Conservation (phyloP, 2,113 vertebrate species). For the Siphamia tubifer region DNA sequence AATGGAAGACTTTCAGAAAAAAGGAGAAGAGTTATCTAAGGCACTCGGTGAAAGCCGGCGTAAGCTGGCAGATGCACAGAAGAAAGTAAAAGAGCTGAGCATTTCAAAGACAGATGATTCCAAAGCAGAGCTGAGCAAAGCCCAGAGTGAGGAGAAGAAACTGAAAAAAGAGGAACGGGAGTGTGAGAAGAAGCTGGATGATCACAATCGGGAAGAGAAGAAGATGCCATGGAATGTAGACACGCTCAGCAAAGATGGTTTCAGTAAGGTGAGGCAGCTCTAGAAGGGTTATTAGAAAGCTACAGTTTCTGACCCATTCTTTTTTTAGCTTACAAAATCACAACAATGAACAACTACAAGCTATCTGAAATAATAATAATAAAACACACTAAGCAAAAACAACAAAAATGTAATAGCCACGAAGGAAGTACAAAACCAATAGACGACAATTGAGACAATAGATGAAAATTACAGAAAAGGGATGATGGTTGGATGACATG, state of each 20-base stretch:
- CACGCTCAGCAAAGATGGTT: conserved; percentile 92
- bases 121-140: conserved; percentile 77
- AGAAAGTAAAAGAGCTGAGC: conserved; percentile 80
- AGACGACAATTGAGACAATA: too few relatives aligned
- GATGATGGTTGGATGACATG: too few relatives aligned
- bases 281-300: too few relatives aligned
- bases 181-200: conserved; percentile 84
- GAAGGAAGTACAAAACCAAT: too few relatives aligned
- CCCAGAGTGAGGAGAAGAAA: conserved; percentile 85
- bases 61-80: conserved; percentile 84
- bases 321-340: too few relatives aligned
- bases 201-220: conserved; percentile 87
- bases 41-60: conserved; percentile 79
- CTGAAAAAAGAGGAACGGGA: conserved; percentile 86
- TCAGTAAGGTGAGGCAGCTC: conserved; percentile 87
- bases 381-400: too few relatives aligned
- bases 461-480: too few relatives aligned
- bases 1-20: conserved; percentile 91
- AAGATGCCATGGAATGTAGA: conserved; percentile 97
- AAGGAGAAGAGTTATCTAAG: conserved; percentile 85
- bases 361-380: too few relatives aligned
- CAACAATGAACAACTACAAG: too few relatives aligned
- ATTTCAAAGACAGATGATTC: conserved; percentile 17
- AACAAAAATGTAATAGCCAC: too few relatives aligned
- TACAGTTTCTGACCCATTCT: too few relatives aligned